phyloP scores from a whole-genome alignment of 2,797 vertebrate genomes.

The Ateles fusciceps region DNA sequence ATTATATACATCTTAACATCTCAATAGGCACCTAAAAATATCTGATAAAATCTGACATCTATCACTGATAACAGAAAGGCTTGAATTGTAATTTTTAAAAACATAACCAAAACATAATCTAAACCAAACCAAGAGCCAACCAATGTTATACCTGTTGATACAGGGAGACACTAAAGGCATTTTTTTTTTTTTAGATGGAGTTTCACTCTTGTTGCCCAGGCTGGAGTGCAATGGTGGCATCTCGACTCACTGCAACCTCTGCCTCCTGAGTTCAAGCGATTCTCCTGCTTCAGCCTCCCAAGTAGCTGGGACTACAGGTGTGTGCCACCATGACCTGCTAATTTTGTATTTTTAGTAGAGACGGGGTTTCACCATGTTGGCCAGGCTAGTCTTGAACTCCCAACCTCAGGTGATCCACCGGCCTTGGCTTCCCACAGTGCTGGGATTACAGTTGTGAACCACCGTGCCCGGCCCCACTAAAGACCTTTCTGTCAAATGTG shows the following conservation, averaged over 20 bases:
- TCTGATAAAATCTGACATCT: neutral
- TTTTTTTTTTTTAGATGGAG: neutral
- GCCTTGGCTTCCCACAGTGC: neutral
- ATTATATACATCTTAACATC: neutral
- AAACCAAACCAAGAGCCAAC: neutral
- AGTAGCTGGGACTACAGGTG: neutral
- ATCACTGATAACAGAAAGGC: neutral
- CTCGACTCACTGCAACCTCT: too few species aligned
- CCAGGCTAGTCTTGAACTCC: neutral
- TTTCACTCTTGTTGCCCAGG: neutral
- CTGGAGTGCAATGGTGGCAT: too few species aligned
- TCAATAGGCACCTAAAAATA: neutral
- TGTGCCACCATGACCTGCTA: neutral
- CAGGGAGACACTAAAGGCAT: neutral
- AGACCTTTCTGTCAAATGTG: neutral
- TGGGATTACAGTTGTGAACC: neutral
- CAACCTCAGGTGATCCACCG: neutral
- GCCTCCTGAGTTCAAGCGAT: neutral
- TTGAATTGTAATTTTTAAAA: neutral
- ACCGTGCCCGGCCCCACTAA: neutral
- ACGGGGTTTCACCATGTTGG: neutral
- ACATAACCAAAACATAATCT: neutral
- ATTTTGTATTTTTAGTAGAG: neutral
- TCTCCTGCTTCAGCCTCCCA: neutral
- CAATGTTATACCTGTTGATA: neutral